Base-by-base conservation (phyloP, 2,797 vertebrate genomes). In the Sorex maritimensis region DNA sequence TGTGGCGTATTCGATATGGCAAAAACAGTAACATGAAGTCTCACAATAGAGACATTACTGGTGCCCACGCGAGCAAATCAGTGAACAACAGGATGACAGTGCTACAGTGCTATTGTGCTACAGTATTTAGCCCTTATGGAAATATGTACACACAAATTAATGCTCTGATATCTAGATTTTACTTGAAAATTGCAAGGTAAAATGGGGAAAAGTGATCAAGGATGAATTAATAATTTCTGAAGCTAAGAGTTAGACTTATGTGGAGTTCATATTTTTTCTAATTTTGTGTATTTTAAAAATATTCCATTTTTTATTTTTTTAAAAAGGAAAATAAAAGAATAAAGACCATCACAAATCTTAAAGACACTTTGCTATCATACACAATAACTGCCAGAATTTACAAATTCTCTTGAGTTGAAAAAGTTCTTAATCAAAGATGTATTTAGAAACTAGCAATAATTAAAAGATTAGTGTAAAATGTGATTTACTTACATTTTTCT, bases 401-500 rank as follows among this genome's bases (percentile, higher is more conserved):
- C 24, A 83, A 87, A 90, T 81, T 92, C 49, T 85, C 1, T 26
- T 52, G 83, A 13, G 81, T 88, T 88, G 65, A 91, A 84, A 88
- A 52, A 52, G 49, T 52, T 52, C 49, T 52, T 11, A 52, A 52
- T 52, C 49, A 80, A 41, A 83, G 46, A n/a, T 2, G 28, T 23
- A 28, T 80, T 23, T 71, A 82, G 3, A 90, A 92, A 83, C 38
- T 30, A 63, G 52, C 65, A 78, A 63, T 61, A 77, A n/a, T 13
- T 13, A 84, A 63, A 41, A 41, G 21, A 73, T n/a, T 3, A 55
- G 74, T 23, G 7, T 58, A 24, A 81, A 15, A 6, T 8, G 55
- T 9, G 84, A 84, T 63, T 55, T 95, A 74, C 72, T 98, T 98
- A 99, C 99, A 98, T 99, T 98, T 98, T 95, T 98, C 98, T 46